These are phyloP conservation scores for Meda fulgida DNA, from an alignment of 2,797 vertebrate genomes.

Conservation along the genomic window DNA sequence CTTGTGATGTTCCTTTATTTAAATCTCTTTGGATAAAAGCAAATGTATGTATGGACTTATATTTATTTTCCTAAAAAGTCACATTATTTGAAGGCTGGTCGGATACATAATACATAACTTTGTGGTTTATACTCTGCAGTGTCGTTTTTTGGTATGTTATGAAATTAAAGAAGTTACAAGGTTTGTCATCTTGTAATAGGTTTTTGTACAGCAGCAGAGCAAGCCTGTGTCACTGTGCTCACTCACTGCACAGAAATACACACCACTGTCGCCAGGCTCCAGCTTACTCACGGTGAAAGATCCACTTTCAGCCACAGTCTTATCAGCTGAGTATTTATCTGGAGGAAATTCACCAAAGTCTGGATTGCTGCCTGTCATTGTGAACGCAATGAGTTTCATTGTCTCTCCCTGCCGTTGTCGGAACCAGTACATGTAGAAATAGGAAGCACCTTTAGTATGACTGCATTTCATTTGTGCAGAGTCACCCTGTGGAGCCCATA, in stretches of 20 bases:
- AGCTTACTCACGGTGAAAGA: conserved; percentile 55
- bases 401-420: conserved; percentile 57
- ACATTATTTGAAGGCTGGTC: neutral
- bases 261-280: conserved; percentile 44
- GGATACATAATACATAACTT: neutral
- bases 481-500: conserved; percentile 19
- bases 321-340: conserved; percentile 47
- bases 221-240: conserved; percentile 44
- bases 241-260: conserved; percentile 66
- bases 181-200: neutral
- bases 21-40: neutral
- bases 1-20: neutral
- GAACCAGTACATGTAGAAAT: conserved; percentile 65
- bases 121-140: neutral
- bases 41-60: neutral
- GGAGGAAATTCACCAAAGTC: conserved; percentile 48
- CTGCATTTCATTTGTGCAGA: conserved; percentile 60
- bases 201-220: conserved; percentile 58
- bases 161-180: neutral
- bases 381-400: conserved; percentile 49
- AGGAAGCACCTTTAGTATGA: conserved; percentile 19
- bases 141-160: neutral
- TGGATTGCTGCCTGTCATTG: fast-evolving
- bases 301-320: conserved; percentile 18
- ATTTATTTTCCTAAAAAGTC: neutral